These are phyloP conservation scores for Papilio xuthus DNA, from an alignment of 1,140 invertebrate genomes.

Conservation along the genomic window DNA sequence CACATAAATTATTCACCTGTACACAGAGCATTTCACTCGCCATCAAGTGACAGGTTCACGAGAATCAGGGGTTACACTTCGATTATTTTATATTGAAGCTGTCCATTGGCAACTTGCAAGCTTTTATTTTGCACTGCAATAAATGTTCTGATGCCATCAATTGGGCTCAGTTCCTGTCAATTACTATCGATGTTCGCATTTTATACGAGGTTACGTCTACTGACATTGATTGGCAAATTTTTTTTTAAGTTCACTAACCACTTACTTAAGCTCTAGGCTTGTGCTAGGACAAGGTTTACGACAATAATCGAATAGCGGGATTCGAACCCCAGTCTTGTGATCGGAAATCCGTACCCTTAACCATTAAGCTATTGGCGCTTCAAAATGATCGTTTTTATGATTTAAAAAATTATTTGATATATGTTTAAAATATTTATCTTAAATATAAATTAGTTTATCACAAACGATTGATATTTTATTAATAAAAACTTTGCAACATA, in stretches of 20 bases:
- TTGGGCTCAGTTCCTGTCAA: neutral
- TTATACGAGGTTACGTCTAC: neutral
- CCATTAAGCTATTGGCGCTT: no score
- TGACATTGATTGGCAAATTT: constrained; percentile 27
- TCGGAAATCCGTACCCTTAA: no score
- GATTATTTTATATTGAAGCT: constrained; percentile 55
- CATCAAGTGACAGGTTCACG: constrained; percentile 59
- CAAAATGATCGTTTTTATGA: neutral
- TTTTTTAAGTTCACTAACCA: no score
- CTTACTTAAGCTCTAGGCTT: no score
- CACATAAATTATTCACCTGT: constrained; percentile 69
- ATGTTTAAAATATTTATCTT: neutral
- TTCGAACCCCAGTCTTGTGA: no score
- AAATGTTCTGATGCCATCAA: constrained; percentile 6
- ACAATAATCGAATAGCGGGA: no score
- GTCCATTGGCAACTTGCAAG: constrained; percentile 46
- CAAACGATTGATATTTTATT: neutral
- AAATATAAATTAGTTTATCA: neutral
- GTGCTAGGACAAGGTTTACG: no score
- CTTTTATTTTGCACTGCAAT: constrained; percentile 8
- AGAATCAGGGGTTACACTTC: constrained; percentile 47
- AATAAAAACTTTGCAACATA: neutral
- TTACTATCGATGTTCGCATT: neutral
- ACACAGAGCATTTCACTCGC: constrained; percentile 59
- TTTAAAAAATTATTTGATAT: neutral